phyloP scores from a whole-genome alignment of 1,140 invertebrate genomes.

The Palaemon carinicauda region DNA sequence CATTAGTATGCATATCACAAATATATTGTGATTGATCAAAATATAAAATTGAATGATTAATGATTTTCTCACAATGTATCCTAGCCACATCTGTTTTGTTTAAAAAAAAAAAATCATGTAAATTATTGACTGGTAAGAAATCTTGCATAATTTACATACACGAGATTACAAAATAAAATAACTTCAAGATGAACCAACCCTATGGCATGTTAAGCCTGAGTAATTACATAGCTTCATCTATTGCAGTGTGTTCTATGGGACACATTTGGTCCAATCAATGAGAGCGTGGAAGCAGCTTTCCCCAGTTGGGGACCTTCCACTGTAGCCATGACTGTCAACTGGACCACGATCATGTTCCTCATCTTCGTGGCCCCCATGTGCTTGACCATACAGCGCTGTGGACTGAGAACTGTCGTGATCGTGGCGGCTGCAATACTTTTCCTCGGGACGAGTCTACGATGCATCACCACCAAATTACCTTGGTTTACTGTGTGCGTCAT shows the following conservation, averaged over 20 bases:
- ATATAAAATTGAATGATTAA: no score
- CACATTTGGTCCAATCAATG: constrained; percentile 39
- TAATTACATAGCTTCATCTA: no score
- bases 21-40: no score
- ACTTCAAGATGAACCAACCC: no score
- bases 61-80: no score
- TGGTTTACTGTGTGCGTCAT: constrained; percentile 27
- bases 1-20: no score
- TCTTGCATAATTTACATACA: no score
- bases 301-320: constrained; percentile 13
- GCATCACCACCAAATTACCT: background rate
- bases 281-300: constrained; percentile 24
- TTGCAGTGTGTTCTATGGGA: constrained; percentile 16
- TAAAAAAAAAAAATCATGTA: no score
- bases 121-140: no score
- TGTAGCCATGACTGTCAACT: constrained; percentile 17
- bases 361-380: constrained; percentile 22
- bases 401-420: constrained; percentile 20
- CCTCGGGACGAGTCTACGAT: background rate
- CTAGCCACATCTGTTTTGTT: no score
- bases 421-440: background rate
- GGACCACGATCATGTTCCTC: constrained; percentile 13
- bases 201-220: no score
- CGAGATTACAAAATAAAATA: no score
- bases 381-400: constrained; percentile 22